Base-by-base conservation (phyloP, 2,888 invertebrate genomes). In the Schizaphis graminum region DNA sequence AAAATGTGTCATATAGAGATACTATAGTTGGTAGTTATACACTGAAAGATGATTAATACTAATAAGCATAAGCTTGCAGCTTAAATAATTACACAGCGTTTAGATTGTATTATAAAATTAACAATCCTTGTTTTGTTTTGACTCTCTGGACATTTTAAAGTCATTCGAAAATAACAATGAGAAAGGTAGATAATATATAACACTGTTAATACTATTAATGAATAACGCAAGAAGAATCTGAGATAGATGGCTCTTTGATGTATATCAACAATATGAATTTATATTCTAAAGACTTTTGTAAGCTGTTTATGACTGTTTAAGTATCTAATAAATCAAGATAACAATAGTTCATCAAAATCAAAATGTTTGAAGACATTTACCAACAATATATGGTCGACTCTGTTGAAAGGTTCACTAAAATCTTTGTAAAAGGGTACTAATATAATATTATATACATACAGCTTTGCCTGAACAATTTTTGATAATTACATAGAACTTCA, bases 321-420 rank as follows among this genome's bases (percentile, higher is more conserved):
- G 67, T 67, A 35, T 67, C 16, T 35, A 67, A 67, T 67, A 67
- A 67, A 67, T 67, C 67, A 67, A 35, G n/a, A 16, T 67, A 35
- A 67, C 67, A 35, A 35, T 67, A 16, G 35, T 16, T 35, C 16
- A 35, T 67, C 35, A 67, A 67, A 67, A 67, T 67, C 67, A 67
- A 16, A 67, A 67, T 67, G n/a, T 67, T 67, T 16, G 5, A n/a
- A 67, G 67, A n/a, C n/a, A 67, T 67, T 67, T n/a, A n/a, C 16
- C n/a, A 67, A 67, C 16, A n/a, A 67, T 67, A n/a, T 67, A n/a
- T 67, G 67, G 67, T 5, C 16, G 67, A 67, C 67, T 16, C 16
- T n/a, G 67, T 67, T n/a, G 13, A 67, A 61, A n/a, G 67, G 67
- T 67, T 67, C n/a, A 67, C 67, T n/a, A 67, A 67, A 67, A 67